A percentile compares a stretch with the other conserved stretches of the same genome.
phyloP scores from a whole-genome alignment of 2,113 vertebrate species.

The Pollachius pollachius region DNA sequence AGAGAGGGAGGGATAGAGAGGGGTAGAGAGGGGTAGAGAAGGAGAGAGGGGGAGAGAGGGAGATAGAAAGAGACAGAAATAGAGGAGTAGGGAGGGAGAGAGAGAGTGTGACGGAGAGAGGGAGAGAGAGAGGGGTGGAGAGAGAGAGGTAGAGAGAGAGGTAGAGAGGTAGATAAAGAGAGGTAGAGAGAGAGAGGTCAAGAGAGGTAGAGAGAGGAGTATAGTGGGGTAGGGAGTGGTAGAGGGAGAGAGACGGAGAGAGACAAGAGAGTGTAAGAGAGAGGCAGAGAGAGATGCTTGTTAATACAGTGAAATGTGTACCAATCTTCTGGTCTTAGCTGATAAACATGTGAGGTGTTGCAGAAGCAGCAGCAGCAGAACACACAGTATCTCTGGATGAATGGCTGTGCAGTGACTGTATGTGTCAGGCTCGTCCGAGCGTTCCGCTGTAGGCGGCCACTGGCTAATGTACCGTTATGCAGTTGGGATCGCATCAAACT shows the following conservation, averaged over 20 bases:
- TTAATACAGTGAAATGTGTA: constrained; percentile 46
- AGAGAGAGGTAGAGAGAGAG: too few species aligned
- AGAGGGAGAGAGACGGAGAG: constrained; percentile 17
- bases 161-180: too few species aligned
- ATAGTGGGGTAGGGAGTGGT: background rate
- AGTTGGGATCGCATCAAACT: background rate
- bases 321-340: constrained; percentile 46
- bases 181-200: too few species aligned
- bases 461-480: constrained; percentile 14
- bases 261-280: constrained; percentile 17
- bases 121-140: too few species aligned
- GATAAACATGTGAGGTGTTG: constrained; percentile 50
- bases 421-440: constrained; percentile 16
- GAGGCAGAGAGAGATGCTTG: constrained; percentile 13
- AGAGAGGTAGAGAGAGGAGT: too few species aligned
- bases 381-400: constrained; percentile 26
- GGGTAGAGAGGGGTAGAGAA: too few species aligned
- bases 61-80: too few species aligned
- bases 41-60: too few species aligned
- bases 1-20: too few species aligned
- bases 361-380: constrained; percentile 25
- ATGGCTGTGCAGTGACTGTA: constrained; percentile 13
- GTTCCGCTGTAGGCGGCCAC: constrained; percentile 5
- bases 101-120: too few species aligned
- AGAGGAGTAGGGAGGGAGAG: too few species aligned